These are phyloP conservation scores for Channa striata DNA, from an alignment of 2,797 vertebrate species.

Conservation along the genomic window DNA sequence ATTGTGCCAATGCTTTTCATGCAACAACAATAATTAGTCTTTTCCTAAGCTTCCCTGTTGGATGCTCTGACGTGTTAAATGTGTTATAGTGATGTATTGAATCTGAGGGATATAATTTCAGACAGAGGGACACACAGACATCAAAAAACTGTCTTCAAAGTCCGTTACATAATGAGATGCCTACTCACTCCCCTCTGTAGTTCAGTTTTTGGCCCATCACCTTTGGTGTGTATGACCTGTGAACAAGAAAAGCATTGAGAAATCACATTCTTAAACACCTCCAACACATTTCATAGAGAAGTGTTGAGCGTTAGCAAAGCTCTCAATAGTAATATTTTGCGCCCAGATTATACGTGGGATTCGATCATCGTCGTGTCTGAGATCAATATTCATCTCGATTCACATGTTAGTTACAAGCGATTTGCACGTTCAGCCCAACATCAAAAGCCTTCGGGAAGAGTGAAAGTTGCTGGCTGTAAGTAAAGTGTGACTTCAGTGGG, in stretches of 20 bases:
- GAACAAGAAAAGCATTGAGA: constrained; percentile 70
- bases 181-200: constrained; percentile 71
- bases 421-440: constrained; percentile 46
- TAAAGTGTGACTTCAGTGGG: constrained; percentile 73
- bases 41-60: background rate
- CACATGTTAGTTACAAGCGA: background rate
- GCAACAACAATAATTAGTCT: background rate
- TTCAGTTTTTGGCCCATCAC: constrained; percentile 61
- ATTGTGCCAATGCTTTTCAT: background rate
- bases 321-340: constrained; percentile 12
- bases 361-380: background rate
- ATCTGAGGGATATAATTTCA: constrained; percentile 58
- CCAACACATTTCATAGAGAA: constrained; percentile 21
- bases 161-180: constrained; percentile 72
- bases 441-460: constrained; percentile 67
- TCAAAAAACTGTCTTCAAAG: constrained; percentile 81
- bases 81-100: constrained; percentile 23
- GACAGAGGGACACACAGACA: constrained; percentile 69
- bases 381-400: background rate
- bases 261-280: constrained; percentile 49
- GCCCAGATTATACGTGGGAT: background rate
- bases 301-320: background rate
- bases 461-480: constrained; percentile 60
- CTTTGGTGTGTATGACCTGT: constrained; percentile 57
- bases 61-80: constrained; percentile 2